Percentiles rank a stretch among this genome's conserved stretches.
Evolutionary conservation across 2,113 vertebrate genomes (phyloP).

Genomic region (Oryzias woworae): DNA sequence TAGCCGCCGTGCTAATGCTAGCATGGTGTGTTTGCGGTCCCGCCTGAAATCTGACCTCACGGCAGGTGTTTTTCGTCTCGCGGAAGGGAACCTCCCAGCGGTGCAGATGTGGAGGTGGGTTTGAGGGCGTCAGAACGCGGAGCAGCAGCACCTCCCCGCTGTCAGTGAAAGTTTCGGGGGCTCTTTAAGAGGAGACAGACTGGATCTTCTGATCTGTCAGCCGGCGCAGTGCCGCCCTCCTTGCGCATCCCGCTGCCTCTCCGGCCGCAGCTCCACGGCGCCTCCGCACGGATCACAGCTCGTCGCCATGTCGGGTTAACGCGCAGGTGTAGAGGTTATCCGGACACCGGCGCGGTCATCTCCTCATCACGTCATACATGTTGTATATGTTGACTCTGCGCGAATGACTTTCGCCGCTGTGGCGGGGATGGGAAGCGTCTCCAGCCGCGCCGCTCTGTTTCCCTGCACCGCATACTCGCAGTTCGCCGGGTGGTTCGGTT

Average conservation of each 20-base stretch:
- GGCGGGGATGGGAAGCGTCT: conserved; percentile 15
- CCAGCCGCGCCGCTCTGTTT: conserved; percentile 1
- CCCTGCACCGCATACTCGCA: not conserved
- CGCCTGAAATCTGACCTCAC: not conserved
- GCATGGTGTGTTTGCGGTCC: too few species aligned
- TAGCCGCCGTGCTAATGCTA: too few species aligned
- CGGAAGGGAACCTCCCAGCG: not conserved
- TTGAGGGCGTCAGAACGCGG: not conserved
- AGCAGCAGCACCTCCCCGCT: too few species aligned
- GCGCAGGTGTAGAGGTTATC: conserved; percentile 29
- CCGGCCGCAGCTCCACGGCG: conserved; percentile 3
- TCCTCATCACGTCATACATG: conserved; percentile 24
- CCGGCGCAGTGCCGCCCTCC: conserved; percentile 37
- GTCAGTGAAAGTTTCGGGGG: conserved; percentile 5
- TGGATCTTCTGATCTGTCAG: conserved; percentile 59
- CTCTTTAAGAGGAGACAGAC: conserved; percentile 65
- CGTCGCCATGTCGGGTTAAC: not conserved
- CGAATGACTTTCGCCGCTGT: conserved; percentile 4
- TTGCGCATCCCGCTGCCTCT: conserved; percentile 18
- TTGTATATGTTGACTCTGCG: conserved; percentile 14
- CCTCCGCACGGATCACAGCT: not conserved
- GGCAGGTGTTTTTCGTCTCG: not conserved
- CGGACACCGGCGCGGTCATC: conserved; percentile 4
- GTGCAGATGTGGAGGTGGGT: not conserved
- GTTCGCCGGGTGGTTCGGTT: not conserved